These are phyloP conservation scores for Apostichopus leukothele DNA, from an alignment of 53 echinoderm and acorn worm species.

Conservation along the genomic window DNA sequence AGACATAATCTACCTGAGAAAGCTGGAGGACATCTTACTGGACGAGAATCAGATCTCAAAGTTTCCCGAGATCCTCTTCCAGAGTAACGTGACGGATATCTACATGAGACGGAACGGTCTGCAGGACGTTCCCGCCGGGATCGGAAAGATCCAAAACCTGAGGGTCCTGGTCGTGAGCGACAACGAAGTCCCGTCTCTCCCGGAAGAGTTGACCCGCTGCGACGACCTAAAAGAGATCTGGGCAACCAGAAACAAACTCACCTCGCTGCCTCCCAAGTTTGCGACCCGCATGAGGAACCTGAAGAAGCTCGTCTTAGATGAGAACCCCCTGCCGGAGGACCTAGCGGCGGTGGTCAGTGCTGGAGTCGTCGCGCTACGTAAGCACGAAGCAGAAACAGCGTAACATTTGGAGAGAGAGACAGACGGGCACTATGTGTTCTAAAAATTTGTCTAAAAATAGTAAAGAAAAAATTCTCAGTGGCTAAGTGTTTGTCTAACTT, in stretches of 20 bases:
- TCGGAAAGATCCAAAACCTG: constrained; percentile 71
- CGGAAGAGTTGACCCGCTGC: constrained; percentile 63
- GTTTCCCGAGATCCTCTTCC: constrained; percentile 73
- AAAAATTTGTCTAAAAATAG: no score
- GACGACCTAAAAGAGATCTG: constrained; percentile 76
- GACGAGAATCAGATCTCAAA: constrained; percentile 78
- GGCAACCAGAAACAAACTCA: constrained; percentile 71
- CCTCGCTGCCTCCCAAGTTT: constrained; percentile 64
- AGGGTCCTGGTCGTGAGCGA: constrained; percentile 70
- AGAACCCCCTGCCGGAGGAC: constrained; percentile 63
- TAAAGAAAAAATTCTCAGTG: no score
- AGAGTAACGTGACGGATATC: constrained; percentile 72
- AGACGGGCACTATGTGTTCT: no score
- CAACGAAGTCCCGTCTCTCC: constrained; percentile 75
- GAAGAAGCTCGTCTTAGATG: constrained; percentile 63
- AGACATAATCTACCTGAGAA: constrained; percentile 73
- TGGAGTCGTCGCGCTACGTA: constrained; percentile 62
- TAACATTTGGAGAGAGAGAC: constrained; percentile 1
- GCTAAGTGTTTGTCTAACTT: no score
- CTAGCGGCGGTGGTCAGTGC: constrained; percentile 41
- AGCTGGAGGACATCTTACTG: constrained; percentile 79
- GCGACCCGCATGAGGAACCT: constrained; percentile 66
- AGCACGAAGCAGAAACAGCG: constrained; percentile 63
- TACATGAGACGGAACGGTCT: constrained; percentile 79
- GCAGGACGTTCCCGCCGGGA: constrained; percentile 61